phyloP scores from a whole-genome alignment of 2,113 vertebrate species.

The Cettia cetti region DNA sequence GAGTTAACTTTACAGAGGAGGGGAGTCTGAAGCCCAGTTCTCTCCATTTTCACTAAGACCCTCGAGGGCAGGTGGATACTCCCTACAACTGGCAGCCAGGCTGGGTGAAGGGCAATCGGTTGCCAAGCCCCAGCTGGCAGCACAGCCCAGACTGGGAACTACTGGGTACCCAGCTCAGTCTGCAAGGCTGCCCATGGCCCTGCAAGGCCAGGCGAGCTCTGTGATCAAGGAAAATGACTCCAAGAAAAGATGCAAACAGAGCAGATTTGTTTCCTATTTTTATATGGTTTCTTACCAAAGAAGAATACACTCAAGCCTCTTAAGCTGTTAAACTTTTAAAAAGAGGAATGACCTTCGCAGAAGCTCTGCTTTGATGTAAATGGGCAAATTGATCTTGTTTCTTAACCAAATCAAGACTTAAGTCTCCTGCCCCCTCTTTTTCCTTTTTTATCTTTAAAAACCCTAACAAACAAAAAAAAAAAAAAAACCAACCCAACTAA shows the following conservation, averaged over 20 bases:
- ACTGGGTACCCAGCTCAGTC: background rate
- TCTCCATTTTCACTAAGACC: background rate
- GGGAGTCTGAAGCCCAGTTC: background rate
- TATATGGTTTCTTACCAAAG: background rate
- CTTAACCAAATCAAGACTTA: background rate
- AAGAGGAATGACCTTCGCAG: background rate
- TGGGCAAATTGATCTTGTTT: background rate
- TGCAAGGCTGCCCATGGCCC: background rate
- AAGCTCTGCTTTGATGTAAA: background rate
- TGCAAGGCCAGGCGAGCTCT: background rate
- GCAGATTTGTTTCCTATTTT: background rate
- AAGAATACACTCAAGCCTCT: background rate
- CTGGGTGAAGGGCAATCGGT: background rate
- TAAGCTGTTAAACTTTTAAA: background rate
- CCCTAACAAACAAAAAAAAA: too few species aligned
- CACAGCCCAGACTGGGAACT: background rate
- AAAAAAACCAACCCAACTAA: background rate
- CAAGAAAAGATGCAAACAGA: background rate
- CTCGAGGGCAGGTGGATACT: rapidly evolving
- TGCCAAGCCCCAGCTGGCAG: background rate
- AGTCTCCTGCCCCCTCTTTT: background rate
- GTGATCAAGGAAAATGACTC: background rate
- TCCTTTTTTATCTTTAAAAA: background rate
- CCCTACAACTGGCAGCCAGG: background rate
- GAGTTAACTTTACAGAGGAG: background rate